Base-by-base conservation (phyloP, 2,888 invertebrate genomes). In the Drosophila birchii region DNA sequence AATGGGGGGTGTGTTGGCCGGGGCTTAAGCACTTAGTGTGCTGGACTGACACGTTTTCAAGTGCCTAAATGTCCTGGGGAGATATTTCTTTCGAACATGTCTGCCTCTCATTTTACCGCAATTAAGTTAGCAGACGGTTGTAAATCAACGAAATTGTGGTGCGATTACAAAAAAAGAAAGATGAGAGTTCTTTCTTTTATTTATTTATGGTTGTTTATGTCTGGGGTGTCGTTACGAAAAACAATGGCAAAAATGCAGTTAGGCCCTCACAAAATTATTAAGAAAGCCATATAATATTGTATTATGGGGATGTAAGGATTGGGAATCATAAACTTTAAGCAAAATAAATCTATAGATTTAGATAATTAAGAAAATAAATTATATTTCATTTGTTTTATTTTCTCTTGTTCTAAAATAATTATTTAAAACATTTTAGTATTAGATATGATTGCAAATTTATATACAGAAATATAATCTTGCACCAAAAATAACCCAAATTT, bases 71-170 rank as follows among this genome's bases (percentile, higher is more conserved):
- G 64, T 45, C 41, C 59, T 61, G 20, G n/a, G 32, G 14, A 59
- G 59, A 61, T 34, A 34, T 41, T 59, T 41, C 47, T 34, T 32
- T 6, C 12, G 5, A 56, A 41, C 7, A 58, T 58, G 8, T 32
- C 34, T 18, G 20, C 29, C 38, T 11, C n/a, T 29, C 36, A 32
- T 34, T 39, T 29, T 26, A 45, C 29, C 3, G 6, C 45, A 16
- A 47, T 64, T 41, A 36, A 62, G 36, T 64, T 54, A 32, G 53
- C 69, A 82, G 86, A 82, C 80, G 70, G 62, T 53, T 68, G 70
- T 88, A 83, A 88, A 83, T 83, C 88, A 87, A 58, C 67, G 45
- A 63, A 53, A 59, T 81, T 18, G 80, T 70, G 75, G 80, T 70
- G 75, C 72, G 69, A 87, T 71, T 78, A 76, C 74, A 68, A 63